phyloP scores from a whole-genome alignment of 2,888 invertebrate genomes.

The Heteromyza rotundicornis region DNA sequence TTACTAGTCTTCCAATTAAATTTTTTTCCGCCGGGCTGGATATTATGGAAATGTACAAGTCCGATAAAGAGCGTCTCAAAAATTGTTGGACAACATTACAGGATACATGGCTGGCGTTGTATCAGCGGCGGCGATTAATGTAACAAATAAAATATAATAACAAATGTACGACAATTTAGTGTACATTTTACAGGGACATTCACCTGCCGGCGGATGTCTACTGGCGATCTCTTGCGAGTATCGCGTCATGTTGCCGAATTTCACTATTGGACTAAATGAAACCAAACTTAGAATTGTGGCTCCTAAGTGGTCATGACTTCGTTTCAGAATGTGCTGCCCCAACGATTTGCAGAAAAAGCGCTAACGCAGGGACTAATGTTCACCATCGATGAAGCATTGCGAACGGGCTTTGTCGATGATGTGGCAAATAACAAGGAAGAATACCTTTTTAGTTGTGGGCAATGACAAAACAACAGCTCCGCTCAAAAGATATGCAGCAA shows the following conservation, averaged over 20 bases:
- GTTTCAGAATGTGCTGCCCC: constrained; percentile 70
- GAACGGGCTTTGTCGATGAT: constrained; percentile 80
- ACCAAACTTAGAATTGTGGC: constrained; percentile 82
- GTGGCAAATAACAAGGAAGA: constrained; percentile 71
- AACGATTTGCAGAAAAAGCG: constrained; percentile 76
- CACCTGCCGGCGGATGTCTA: constrained; percentile 85
- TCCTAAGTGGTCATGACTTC: constrained; percentile 76
- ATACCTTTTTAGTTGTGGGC: constrained; percentile 70
- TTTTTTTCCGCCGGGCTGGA: constrained; percentile 88
- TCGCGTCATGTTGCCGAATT: constrained; percentile 82
- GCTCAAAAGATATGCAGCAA: constrained; percentile 64
- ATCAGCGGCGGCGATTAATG: constrained; percentile 87
- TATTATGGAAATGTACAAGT: constrained; percentile 86
- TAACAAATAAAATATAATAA: constrained; percentile 61
- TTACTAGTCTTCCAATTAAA: constrained; percentile 70
- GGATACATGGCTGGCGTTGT: constrained; percentile 80
- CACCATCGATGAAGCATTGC: constrained; percentile 76
- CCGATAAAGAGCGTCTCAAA: constrained; percentile 71
- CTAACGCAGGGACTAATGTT: constrained; percentile 78
- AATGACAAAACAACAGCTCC: constrained; percentile 66
- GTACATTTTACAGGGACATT: constrained; percentile 69
- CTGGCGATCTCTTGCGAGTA: constrained; percentile 83
- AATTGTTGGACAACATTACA: constrained; percentile 81
- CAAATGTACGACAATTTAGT: constrained; percentile 20
- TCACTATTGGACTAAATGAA: constrained; percentile 85